Evolutionary conservation across 2,113 vertebrate genomes (phyloP).

Genomic region (Datnioides undecimradiatus): DNA sequence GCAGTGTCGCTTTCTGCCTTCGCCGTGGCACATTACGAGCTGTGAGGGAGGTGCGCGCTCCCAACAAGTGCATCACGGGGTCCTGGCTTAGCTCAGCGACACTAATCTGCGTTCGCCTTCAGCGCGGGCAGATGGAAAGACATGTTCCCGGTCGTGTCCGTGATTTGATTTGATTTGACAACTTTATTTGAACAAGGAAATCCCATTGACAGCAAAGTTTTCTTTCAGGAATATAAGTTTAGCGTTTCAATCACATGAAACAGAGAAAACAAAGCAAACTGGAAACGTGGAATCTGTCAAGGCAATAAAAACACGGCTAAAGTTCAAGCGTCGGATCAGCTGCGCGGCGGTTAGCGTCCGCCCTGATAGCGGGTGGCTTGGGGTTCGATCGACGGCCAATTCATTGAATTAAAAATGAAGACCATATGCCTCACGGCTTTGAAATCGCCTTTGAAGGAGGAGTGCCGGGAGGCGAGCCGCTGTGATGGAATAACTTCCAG

Average conservation of each 20-base stretch:
- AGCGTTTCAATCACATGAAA: constrained; percentile 22
- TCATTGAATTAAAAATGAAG: constrained; percentile 42
- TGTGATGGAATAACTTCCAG: constrained; percentile 29
- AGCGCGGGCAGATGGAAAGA: not conserved
- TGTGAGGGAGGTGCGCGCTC: constrained; percentile 42
- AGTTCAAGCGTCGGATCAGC: constrained; percentile 16
- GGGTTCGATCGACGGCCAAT: constrained; percentile 36
- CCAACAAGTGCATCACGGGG: constrained; percentile 33
- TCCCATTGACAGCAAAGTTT: constrained; percentile 33
- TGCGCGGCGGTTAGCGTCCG: constrained; percentile 4
- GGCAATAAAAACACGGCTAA: constrained; percentile 27
- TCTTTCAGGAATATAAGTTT: constrained; percentile 15
- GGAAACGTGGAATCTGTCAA: constrained; percentile 18
- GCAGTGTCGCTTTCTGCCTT: constrained; percentile 20
- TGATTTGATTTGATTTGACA: constrained; percentile 50
- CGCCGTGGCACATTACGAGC: constrained; percentile 43
- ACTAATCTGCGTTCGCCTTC: not conserved
- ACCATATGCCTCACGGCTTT: constrained; percentile 50
- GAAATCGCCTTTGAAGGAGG: constrained; percentile 4
- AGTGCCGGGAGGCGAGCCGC: constrained; percentile 7
- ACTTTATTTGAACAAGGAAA: constrained; percentile 53
- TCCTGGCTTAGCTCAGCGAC: not conserved
- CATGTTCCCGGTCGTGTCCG: not conserved
- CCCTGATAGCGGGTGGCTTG: constrained; percentile 28
- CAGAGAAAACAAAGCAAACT: constrained; percentile 29